Conservation (phyloP, 2,113 vertebrate species). For the Sceloporus tristichus region DNA sequence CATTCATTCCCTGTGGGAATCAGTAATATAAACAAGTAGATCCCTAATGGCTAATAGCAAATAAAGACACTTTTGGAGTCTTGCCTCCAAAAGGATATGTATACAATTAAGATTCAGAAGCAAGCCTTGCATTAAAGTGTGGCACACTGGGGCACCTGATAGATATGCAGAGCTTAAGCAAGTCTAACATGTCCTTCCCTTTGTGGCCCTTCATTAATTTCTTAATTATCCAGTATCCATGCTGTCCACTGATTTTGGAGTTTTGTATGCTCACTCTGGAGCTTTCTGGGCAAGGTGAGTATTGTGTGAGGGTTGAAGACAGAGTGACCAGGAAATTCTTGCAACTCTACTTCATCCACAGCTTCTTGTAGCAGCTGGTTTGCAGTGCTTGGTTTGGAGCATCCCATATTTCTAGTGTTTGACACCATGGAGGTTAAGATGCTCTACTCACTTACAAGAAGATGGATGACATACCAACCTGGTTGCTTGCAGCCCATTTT, state of each 20-base stretch:
- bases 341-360: neutral
- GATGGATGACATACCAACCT: neutral
- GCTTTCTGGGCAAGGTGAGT: neutral
- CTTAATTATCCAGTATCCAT: neutral
- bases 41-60: too few relatives aligned
- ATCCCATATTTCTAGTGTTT: neutral
- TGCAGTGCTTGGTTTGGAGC: neutral
- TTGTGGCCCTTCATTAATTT: neutral
- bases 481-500: neutral
- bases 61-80: too few relatives aligned
- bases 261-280: neutral
- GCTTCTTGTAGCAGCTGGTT: neutral
- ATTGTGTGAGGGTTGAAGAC: neutral
- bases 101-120: neutral
- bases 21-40: too few relatives aligned
- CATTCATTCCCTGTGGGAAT: too few relatives aligned
- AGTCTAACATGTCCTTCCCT: neutral
- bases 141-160: too few relatives aligned
- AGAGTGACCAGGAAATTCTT: neutral
- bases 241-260: neutral
- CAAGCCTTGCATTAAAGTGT: neutral
- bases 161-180: neutral
- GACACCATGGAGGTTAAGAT: neutral
- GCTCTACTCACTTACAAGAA: neutral
- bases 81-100: neutral